Conservation (phyloP, 1,140 invertebrate species). For the Sinella curviseta region DNA sequence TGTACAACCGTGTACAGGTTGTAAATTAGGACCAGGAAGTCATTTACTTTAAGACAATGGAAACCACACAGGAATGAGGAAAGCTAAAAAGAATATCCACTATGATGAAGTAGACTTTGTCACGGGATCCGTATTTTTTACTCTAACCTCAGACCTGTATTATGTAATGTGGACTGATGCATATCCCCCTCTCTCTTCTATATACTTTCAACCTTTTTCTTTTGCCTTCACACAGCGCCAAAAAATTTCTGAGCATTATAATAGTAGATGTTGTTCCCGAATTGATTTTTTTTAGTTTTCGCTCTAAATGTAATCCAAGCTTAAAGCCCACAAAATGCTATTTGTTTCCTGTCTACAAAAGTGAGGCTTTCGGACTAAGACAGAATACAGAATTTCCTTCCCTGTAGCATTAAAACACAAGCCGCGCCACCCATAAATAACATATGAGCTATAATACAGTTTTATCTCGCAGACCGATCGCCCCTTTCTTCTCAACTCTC, state of each 20-base stretch:
- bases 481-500: background rate
- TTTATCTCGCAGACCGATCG: conserved; percentile 2
- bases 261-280: background rate
- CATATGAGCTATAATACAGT: conserved; percentile 23
- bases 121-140: background rate
- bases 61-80: background rate
- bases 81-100: background rate
- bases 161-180: background rate
- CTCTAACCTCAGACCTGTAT: background rate
- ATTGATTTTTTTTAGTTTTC: conserved; percentile 10
- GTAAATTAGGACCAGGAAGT: conserved; percentile 16
- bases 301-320: conserved; percentile 9
- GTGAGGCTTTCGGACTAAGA: background rate
- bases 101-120: conserved; percentile 9
- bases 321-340: conserved; percentile 21
- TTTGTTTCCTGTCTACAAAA: conserved; percentile 19
- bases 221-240: background rate
- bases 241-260: background rate
- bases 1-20: too few species aligned
- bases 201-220: background rate
- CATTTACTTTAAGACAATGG: conserved; percentile 24
- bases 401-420: conserved; percentile 18
- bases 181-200: background rate
- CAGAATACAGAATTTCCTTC: background rate
- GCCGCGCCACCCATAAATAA: conserved; percentile 22